These are phyloP conservation scores for Geophilus truncorum DNA, from an alignment of 2,888 invertebrate genomes.

Conservation along the genomic window DNA sequence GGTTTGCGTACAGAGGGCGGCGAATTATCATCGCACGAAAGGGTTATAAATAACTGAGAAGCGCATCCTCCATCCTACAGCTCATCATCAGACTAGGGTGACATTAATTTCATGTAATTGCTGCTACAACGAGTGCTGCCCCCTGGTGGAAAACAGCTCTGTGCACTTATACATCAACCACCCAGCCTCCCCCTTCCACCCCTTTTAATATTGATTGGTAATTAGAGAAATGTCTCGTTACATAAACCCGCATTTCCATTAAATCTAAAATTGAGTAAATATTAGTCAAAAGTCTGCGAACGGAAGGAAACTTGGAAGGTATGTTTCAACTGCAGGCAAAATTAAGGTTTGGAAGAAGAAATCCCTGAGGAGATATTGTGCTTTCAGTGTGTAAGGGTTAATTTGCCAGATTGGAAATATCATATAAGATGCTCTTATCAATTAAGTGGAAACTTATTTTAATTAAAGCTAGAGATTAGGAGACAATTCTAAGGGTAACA, in stretches of 20 bases:
- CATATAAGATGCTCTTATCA: not conserved
- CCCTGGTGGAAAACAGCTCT: not conserved
- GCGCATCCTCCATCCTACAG: not conserved
- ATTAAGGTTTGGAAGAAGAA: not conserved
- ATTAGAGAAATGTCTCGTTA: not conserved
- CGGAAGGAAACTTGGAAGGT: no score
- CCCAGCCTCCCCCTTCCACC: no score
- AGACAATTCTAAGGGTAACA: no score
- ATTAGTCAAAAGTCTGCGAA: not conserved
- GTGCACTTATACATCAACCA: not conserved
- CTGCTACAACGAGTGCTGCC: not conserved
- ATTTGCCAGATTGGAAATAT: not conserved
- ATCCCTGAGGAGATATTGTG: not conserved
- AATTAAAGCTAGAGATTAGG: not conserved
- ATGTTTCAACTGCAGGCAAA: no score
- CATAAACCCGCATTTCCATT: not conserved
- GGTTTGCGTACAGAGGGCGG: not conserved
- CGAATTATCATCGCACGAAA: not conserved
- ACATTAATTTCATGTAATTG: slow-evolving; percentile 10
- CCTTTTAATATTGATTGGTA: not conserved
- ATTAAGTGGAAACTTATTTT: not conserved
- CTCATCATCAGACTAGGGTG: not conserved
- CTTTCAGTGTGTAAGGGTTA: not conserved
- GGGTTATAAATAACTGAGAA: not conserved
- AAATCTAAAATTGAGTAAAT: not conserved